Evolutionary conservation across 1,140 invertebrate genomes (phyloP), one percentile per base, ranked within the genome.

Genomic region (Paramacrobiotus metropolitanus): DNA sequence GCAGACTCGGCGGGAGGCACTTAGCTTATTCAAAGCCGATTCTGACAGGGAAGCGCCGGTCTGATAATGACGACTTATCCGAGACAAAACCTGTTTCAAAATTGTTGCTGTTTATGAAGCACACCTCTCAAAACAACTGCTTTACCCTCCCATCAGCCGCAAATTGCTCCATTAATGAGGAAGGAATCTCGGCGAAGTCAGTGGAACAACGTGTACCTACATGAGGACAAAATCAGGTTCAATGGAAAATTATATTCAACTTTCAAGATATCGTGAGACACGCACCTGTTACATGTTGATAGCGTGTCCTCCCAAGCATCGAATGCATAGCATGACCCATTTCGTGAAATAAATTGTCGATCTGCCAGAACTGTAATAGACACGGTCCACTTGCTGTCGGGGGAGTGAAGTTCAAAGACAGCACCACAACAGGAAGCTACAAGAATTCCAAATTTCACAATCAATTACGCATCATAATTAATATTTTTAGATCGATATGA

Each of bases 311-410:
- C 24, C 48, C 71, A 60, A 99, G 72, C 90, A 98, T 97, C 2
- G 93, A 97, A 74, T 98, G 95, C 78, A 99, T 84, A 2, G 94
- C 95, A 76, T 99, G 95, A 0, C 94, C 94, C 84, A 96, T 87
- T 78, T 98, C 94, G 70, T 99, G 95, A 74, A 98, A 98, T 30
- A 98, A 74, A 76, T 96, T 97, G 71, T 98, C 92, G 15, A 96
- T 82, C 64, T 85, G 82, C 20, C 80, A 78, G 1, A 86, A 84
- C 31, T 80, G 82, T 24, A 98, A 75, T 34, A 95, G 74, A 31
- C 85, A 83, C 1, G 89, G 90, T 18, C 64, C 31, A 18, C 63
- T 61, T 60, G 76, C 63, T 63, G 78, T 77, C 1, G 86, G 82
- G 1, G 80, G 74, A 20, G 81, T 80, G 59, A 95, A 76, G 63